A percentile compares a stretch with the other conserved stretches of the same genome.
Conservation (phyloP, 2,888 invertebrate species). For the Cryptophagus acutangulus region DNA sequence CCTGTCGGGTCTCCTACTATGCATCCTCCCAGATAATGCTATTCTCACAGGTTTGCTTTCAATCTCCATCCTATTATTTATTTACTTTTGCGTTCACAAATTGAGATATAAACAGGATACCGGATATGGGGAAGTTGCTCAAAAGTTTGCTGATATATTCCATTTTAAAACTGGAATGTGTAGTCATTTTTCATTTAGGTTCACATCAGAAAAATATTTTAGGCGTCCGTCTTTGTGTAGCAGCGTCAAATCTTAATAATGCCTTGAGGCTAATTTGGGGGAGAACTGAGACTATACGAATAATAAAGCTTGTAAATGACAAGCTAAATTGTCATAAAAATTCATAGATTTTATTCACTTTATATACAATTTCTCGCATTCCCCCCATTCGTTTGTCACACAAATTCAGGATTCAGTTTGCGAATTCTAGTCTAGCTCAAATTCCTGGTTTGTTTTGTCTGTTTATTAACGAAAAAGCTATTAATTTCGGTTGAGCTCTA, state of each 20-base stretch:
- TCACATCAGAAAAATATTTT: conserved; percentile 4
- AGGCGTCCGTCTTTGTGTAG: background rate
- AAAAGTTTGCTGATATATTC: conserved; percentile 1
- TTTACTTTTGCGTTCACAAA: no score
- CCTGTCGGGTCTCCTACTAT: conserved; percentile 64
- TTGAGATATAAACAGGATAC: no score
- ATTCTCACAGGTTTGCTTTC: conserved; percentile 59
- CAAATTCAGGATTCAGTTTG: background rate
- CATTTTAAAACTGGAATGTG: no score
- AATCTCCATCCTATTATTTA: conserved; percentile 1
- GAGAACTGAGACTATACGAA: conserved; percentile 1
- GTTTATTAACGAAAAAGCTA: conserved; percentile 12
- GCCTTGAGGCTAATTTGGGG: conserved; percentile 5
- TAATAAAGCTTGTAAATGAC: conserved; percentile 9
- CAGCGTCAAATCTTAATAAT: background rate
- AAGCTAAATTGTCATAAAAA: conserved; percentile 14
- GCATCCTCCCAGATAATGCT: conserved; percentile 75
- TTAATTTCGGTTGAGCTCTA: conserved; percentile 20
- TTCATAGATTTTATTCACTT: conserved; percentile 6
- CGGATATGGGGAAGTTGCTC: conserved; percentile 8
- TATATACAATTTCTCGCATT: no score
- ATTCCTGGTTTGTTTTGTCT: background rate
- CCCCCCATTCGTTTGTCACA: no score
- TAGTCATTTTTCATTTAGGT: no score
- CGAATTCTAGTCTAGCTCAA: background rate